Evolutionary conservation across 2,797 vertebrate species (phyloP), one percentile per base, ranked within the genome.

Genomic region (Serranus cabrilla): DNA sequence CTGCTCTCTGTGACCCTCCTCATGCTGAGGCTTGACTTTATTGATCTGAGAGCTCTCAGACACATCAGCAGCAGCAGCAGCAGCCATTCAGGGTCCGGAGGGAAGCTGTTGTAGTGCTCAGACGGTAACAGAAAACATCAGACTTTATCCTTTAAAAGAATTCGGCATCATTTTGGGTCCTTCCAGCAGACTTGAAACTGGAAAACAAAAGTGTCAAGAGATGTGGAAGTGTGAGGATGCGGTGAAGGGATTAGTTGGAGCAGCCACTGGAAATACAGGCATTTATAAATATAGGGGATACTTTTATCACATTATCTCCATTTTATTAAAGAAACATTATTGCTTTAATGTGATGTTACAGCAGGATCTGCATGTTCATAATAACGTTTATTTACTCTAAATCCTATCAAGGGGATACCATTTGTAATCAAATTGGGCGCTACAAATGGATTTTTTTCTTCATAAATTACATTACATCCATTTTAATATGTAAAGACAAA

Each of bases 11-110:
- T 27, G 27, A 27, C 27, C 27, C 27, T 27, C 27, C 27, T 27
- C 27, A 27, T 27, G 58, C 47, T 46, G 18, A 43, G 64, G 18
- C 59, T 51, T 1, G 13, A 64, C 70, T 69, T 66, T 25, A 90
- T 86, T 43, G 76, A 89, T 86, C 57, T 7, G 3, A 39, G 23
- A 71, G 80, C 80, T 51, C n/a, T 85, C 72, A 78, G 77, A 74
- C 71, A 51, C 63, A 49, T 63, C 69, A 37, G 54, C 14, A 21
- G 37, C 69, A 37, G 54, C 14, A 21, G 37, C 23, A 21, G 21
- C 59, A 70, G 52, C 63, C 14, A 16, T 52, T 63, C 55, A 57
- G 5, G 1, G 61, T 73, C 51, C 6, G 0, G 6, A 47, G 66
- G 57, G 74, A 76, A 69, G 31, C 49, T 61, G 25, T 21, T 27